A percentile compares a stretch with the other conserved stretches of the same genome.
Conservation (phyloP, 2,797 vertebrate genomes). For the Myotis myotis region DNA sequence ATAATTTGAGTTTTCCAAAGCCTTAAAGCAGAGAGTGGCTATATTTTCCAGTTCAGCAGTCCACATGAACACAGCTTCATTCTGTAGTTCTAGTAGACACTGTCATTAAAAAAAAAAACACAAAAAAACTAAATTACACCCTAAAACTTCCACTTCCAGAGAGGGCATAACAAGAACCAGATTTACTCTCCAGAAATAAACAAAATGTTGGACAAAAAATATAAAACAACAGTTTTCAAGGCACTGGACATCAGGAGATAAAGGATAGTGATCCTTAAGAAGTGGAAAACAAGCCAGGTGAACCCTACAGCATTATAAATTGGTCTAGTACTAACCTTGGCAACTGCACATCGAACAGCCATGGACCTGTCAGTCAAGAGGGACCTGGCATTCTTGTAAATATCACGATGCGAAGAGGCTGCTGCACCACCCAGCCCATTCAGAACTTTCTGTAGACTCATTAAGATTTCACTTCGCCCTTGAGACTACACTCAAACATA, state of each 20-base stretch:
- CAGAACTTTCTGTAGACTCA: conserved; percentile 97
- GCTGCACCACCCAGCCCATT: conserved; percentile 95
- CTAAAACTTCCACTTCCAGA: conserved; percentile 15
- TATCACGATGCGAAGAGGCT: conserved; percentile 97
- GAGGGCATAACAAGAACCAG: not conserved
- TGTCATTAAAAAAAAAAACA: conserved; percentile 72
- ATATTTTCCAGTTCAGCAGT: conserved; percentile 97
- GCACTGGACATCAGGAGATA: not conserved
- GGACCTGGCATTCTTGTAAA: conserved; percentile 98
- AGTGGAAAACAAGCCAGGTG: not conserved
- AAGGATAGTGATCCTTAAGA: not conserved
- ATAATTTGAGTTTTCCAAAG: conserved; percentile 97
- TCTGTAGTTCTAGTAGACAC: conserved; percentile 97
- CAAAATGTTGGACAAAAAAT: not conserved
- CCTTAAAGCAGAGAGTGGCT: conserved; percentile 96
- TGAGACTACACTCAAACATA: conserved; percentile 89
- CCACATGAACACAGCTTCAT: conserved; percentile 99
- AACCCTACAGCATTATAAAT: not conserved
- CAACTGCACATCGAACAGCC: conserved; percentile 96
- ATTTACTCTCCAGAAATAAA: not conserved
- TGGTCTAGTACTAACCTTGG: conserved; percentile 88
- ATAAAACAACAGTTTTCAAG: conserved; percentile 6
- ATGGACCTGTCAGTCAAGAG: conserved; percentile 96
- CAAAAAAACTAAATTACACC: conserved; percentile 13
- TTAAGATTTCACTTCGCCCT: conserved; percentile 97